Evolutionary conservation across 2,113 vertebrate genomes (phyloP).

Genomic region (Menura novaehollandiae): DNA sequence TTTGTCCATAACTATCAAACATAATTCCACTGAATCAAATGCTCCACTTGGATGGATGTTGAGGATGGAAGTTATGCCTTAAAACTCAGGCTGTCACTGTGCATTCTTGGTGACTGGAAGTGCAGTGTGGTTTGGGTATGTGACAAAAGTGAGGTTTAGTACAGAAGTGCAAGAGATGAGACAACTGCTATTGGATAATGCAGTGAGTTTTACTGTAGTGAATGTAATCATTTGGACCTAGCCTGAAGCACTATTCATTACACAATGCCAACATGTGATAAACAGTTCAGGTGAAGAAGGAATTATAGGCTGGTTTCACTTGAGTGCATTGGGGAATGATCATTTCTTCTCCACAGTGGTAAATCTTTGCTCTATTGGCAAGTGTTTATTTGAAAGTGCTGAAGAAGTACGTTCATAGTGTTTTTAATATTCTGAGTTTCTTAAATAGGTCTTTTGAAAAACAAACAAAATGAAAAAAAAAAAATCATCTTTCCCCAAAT

Average conservation of each 20-base stretch:
- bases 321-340: fast-evolving
- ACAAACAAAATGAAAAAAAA: background rate
- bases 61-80: background rate
- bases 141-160: background rate
- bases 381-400: background rate
- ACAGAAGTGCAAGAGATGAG: background rate
- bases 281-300: background rate
- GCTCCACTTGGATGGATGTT: background rate
- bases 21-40: background rate
- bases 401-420: background rate
- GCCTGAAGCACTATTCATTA: background rate
- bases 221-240: background rate
- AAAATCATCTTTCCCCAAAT: background rate
- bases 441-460: background rate
- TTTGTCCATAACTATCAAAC: background rate
- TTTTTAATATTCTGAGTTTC: background rate
- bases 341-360: background rate
- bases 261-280: background rate
- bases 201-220: background rate
- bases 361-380: background rate
- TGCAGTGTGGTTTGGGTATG: fast-evolving
- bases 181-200: background rate
- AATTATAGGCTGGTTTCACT: background rate
- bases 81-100: background rate
- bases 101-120: background rate